Base-by-base conservation (phyloP, 2,888 invertebrate species). In the Ormyrus rosae region DNA sequence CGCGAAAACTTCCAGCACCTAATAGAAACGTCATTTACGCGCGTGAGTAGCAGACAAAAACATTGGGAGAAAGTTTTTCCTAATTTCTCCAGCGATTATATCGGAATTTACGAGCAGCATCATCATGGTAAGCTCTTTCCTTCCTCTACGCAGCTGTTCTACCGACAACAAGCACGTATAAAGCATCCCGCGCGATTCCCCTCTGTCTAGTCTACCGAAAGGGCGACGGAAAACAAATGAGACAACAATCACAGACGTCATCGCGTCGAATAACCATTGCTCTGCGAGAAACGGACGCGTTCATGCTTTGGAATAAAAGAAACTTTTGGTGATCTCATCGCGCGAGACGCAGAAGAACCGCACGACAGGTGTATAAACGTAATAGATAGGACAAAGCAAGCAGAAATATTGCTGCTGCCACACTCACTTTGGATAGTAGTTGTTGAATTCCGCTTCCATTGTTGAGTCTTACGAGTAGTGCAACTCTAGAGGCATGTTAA, bases 401-500 rank as follows among this genome's bases (percentile, higher is more conserved):
- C 46, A 2, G 46, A 72, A 45, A 61, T 13, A 46, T n/a, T 11
- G 46, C 34, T 34, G 34, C 34, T 10, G 60, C n/a, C 50, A 58
- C 64, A 81, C 81, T 81, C 73, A 77, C 81, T 81, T 81, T 4
- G 72, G 69, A n/a, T 77, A 81, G 5, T 48, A 80, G 5, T 77
- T 34, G 34, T 34, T 72, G 10, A 48, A 9, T 10, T 73, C 68
- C 8, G 63, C 10, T 13, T 72, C 76, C 80, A 80, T 80, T 56
- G 69, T 72, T 56, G 73, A 56, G 34, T 34, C 67, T 83, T 72
- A 68, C 65, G 45, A 84, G 83, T 77, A 84, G 60, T 68, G 19
- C 78, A 34, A 70, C 64, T 50, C 83, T 84, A 84, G 73, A 63
- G 50, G 60, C 86, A 87, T 88, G 82, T 86, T 86, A 87, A 78